A percentile compares a stretch with the other conserved stretches of the same genome.
Evolutionary conservation across 2,888 invertebrate genomes (phyloP).

Genomic region (Ornithoptera priamus): DNA sequence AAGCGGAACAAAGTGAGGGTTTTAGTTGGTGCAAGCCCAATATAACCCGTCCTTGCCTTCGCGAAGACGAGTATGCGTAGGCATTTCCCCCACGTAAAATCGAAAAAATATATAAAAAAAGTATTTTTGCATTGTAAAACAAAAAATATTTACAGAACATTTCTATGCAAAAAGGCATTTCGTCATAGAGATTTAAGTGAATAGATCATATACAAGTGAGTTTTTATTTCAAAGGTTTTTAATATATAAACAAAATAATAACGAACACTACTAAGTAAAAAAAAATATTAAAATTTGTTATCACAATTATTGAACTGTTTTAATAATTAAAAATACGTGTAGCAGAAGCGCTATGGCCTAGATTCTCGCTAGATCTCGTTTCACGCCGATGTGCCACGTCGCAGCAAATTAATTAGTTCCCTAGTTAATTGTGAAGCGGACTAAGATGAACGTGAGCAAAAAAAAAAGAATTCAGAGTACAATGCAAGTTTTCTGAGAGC

Average conservation of each 20-base stretch:
- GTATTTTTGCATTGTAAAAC: too few relatives aligned
- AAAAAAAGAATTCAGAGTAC: background rate
- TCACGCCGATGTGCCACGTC: conserved; percentile 29
- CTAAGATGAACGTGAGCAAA: conserved; percentile 23
- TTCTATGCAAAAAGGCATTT: too few relatives aligned
- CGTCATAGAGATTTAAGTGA: too few relatives aligned
- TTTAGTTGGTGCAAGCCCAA: too few relatives aligned
- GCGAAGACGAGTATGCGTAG: too few relatives aligned
- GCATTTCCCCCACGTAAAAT: too few relatives aligned
- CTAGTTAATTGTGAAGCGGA: conserved; percentile 22
- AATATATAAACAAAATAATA: background rate
- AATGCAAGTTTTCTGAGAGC: background rate
- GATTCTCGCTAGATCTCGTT: conserved; percentile 27
- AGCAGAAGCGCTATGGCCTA: conserved; percentile 22
- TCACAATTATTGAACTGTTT: conserved; percentile 23
- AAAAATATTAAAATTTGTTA: conserved; percentile 17
- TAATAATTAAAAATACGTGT: conserved; percentile 18
- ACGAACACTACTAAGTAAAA: background rate
- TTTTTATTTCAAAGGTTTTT: too few relatives aligned
- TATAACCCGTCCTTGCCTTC: too few relatives aligned
- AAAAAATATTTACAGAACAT: too few relatives aligned
- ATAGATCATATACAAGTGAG: too few relatives aligned
- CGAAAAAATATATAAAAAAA: too few relatives aligned
- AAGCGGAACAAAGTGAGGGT: too few relatives aligned
- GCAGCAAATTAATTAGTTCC: conserved; percentile 29